Evolutionary conservation across 2,888 invertebrate genomes (phyloP).

Genomic region (Archips crataeganus): DNA sequence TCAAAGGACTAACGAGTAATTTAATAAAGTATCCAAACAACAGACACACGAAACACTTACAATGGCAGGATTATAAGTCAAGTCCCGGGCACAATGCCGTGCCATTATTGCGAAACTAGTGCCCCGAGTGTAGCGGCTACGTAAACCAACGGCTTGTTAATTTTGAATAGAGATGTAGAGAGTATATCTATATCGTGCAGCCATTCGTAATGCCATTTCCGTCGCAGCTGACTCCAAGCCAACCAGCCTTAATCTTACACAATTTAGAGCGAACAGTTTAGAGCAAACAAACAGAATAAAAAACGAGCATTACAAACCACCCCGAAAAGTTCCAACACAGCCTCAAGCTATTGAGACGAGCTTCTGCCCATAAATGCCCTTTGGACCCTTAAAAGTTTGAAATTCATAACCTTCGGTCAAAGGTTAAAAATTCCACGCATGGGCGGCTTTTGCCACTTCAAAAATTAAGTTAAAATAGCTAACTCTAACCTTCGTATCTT

Average conservation of each 20-base stretch:
- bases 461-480: slow-evolving; percentile 5
- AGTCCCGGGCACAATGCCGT: slow-evolving; percentile 40
- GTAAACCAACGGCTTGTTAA: slow-evolving; percentile 55
- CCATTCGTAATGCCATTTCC: slow-evolving; percentile 61
- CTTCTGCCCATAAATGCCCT: slow-evolving; percentile 6
- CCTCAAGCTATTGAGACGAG: background rate
- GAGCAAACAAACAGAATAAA: slow-evolving; percentile 62
- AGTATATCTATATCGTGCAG: slow-evolving; percentile 57
- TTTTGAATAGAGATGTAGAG: slow-evolving; percentile 60
- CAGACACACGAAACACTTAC: slow-evolving; percentile 37
- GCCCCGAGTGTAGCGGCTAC: slow-evolving; percentile 41
- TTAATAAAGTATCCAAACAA: slow-evolving; percentile 33
- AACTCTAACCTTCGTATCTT: background rate
- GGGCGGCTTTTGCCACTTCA: background rate
- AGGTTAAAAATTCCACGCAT: slow-evolving; percentile 10
- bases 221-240: slow-evolving; percentile 68
- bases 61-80: slow-evolving; percentile 42
- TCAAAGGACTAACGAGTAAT: slow-evolving; percentile 28
- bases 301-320: slow-evolving; percentile 62
- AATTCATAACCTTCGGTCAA: slow-evolving; percentile 16
- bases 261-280: slow-evolving; percentile 73
- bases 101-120: slow-evolving; percentile 43
- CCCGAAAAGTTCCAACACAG: slow-evolving; percentile 24
- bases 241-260: slow-evolving; percentile 76
- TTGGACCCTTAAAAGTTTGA: slow-evolving; percentile 4